Percentiles rank a stretch among this genome's conserved stretches.
Conservation (phyloP, 2,797 vertebrate genomes). For the Zenarchopterus dispar region DNA sequence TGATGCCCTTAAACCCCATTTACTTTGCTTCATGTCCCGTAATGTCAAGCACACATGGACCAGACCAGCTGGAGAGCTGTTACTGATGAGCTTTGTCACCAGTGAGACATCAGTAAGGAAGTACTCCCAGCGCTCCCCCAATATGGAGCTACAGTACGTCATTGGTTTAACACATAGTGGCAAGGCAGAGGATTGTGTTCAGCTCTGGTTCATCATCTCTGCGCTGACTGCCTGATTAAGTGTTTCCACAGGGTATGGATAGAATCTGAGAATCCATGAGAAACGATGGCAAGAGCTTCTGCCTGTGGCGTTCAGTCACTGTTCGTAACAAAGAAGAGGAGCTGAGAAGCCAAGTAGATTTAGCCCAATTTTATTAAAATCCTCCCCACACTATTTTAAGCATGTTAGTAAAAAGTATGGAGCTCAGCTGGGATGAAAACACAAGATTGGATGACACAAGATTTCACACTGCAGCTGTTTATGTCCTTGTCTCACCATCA, state of each 20-base stretch:
- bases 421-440: background rate
- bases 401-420: background rate
- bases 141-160: slow-evolving; percentile 41
- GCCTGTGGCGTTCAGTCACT: background rate
- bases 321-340: slow-evolving; percentile 4
- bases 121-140: slow-evolving; percentile 33
- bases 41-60: slow-evolving; percentile 37
- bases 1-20: slow-evolving; percentile 29
- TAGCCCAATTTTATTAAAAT: too few species aligned
- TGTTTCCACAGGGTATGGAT: background rate
- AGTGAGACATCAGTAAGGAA: slow-evolving; percentile 41
- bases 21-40: slow-evolving; percentile 37
- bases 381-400: too few species aligned
- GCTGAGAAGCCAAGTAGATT: background rate
- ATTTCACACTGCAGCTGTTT: slow-evolving; percentile 6
- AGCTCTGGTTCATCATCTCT: slow-evolving; percentile 28
- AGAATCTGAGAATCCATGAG: slow-evolving; percentile 14
- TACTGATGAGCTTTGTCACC: slow-evolving; percentile 58
- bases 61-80: slow-evolving; percentile 56
- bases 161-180: slow-evolving; percentile 29
- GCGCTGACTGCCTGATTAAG: slow-evolving; percentile 7
- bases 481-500: background rate
- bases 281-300: background rate
- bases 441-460: slow-evolving; percentile 5
- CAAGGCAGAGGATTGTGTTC: slow-evolving; percentile 28